A percentile compares a stretch with the other conserved stretches of the same genome.
Conservation (phyloP, 2,888 invertebrate genomes). For the Ophion ventricosus region DNA sequence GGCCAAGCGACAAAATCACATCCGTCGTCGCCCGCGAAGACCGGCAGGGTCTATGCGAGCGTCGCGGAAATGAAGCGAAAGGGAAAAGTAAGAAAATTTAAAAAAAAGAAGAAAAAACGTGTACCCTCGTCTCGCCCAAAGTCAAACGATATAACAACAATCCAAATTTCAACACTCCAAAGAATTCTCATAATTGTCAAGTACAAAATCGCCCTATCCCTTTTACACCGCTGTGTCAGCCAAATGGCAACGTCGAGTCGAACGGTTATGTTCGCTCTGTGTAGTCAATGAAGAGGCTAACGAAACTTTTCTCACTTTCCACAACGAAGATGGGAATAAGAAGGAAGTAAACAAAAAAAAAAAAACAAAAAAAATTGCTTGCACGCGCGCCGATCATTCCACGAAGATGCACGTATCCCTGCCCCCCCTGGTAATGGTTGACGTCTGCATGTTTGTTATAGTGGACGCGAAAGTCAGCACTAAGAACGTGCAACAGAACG, state of each 20-base stretch:
- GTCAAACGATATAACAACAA: conserved; percentile 2
- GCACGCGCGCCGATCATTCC: conserved; percentile 38
- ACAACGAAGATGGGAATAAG: background rate
- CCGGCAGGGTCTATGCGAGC: conserved; percentile 93
- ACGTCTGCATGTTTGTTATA: conserved; percentile 82
- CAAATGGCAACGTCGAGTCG: background rate
- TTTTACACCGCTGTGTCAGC: background rate
- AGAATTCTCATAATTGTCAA: background rate
- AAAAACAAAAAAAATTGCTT: background rate
- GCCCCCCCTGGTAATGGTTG: conserved; percentile 79
- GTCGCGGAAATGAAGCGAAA: conserved; percentile 98
- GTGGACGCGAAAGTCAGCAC: conserved; percentile 77
- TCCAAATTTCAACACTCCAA: background rate
- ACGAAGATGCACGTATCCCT: conserved; percentile 71
- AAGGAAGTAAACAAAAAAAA: conserved; percentile 2
- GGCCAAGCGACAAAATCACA: conserved; percentile 85
- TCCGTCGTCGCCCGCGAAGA: conserved; percentile 88
- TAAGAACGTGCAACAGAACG: conserved; percentile 74
- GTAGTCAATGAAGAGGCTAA: background rate
- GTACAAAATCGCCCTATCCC: background rate
- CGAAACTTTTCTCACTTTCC: background rate
- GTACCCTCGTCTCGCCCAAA: background rate
- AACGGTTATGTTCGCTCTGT: background rate
- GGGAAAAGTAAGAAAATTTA: conserved; percentile 86
- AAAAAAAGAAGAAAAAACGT: background rate